Evolutionary conservation across 2,888 invertebrate genomes (phyloP).

Genomic region (Carabus problematicus): DNA sequence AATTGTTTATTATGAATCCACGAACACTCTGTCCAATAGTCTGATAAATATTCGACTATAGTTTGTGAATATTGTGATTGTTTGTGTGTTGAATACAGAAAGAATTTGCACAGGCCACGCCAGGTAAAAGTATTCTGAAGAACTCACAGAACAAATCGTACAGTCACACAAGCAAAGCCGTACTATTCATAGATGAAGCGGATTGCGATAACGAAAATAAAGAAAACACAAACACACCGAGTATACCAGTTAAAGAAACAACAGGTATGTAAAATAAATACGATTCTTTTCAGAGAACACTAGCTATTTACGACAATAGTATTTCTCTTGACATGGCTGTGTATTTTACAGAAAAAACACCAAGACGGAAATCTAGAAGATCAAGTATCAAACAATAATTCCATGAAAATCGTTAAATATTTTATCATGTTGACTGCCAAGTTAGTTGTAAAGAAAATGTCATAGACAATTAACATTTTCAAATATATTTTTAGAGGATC

Average conservation of each 20-base stretch:
- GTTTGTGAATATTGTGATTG: neutral
- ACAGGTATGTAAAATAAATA: neutral
- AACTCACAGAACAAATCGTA: neutral
- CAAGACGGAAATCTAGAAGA: neutral
- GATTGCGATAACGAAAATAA: conserved; percentile 4
- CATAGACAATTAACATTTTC: too few relatives aligned
- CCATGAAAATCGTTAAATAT: too few relatives aligned
- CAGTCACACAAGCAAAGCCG: conserved; percentile 13
- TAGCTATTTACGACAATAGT: too few relatives aligned
- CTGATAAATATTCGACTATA: neutral
- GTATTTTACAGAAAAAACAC: neutral
- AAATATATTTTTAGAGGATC: too few relatives aligned
- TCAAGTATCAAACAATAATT: too few relatives aligned
- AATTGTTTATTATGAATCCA: too few relatives aligned
- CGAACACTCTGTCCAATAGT: too few relatives aligned
- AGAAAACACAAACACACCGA: neutral
- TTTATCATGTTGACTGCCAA: too few relatives aligned
- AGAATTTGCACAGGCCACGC: neutral
- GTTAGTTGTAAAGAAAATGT: too few relatives aligned
- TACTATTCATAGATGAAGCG: conserved; percentile 22
- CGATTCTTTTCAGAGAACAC: too few relatives aligned
- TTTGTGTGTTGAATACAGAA: neutral
- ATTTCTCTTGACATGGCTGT: neutral
- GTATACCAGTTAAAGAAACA: neutral
- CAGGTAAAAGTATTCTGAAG: conserved; percentile 1